A percentile compares a stretch with the other conserved stretches of the same genome.
These are phyloP conservation scores for Nebria brevicollis DNA, from an alignment of 2,888 invertebrate genomes.

Conservation along the genomic window DNA sequence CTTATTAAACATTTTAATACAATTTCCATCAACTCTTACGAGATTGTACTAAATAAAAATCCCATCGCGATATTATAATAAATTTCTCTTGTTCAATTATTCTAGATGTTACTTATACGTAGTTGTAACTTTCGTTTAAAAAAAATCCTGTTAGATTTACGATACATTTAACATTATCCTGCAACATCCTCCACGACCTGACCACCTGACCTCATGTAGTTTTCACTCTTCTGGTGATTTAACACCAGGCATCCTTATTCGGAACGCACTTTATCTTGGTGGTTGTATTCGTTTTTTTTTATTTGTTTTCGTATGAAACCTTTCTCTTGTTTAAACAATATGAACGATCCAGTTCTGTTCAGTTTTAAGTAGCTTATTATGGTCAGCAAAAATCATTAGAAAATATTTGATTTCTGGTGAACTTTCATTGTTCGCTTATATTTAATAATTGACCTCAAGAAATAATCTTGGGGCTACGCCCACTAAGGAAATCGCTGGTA, in stretches of 20 bases:
- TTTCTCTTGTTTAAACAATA: neutral
- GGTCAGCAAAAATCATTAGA: slow-evolving; percentile 24
- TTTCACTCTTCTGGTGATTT: neutral
- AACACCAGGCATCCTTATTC: neutral
- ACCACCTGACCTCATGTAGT: neutral
- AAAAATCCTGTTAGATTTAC: neutral
- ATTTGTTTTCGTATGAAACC: neutral
- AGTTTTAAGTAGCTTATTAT: slow-evolving; percentile 2
- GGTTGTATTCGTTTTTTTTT: neutral
- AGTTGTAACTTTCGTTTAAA: neutral
- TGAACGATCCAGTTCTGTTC: neutral
- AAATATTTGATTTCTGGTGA: slow-evolving; percentile 28
- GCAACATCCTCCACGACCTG: neutral
- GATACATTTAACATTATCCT: neutral
- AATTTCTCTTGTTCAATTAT: neutral
- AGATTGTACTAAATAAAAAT: neutral
- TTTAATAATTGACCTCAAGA: slow-evolving; percentile 32
- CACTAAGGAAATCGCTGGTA: neutral
- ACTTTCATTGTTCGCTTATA: slow-evolving; percentile 24
- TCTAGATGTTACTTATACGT: neutral
- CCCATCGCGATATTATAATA: neutral
- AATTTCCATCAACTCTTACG: too few species aligned
- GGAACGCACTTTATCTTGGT: neutral
- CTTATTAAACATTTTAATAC: too few species aligned
- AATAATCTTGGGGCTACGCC: slow-evolving; percentile 10